phyloP scores from a whole-genome alignment of 2,888 invertebrate genomes.

The Erannis defoliaria region DNA sequence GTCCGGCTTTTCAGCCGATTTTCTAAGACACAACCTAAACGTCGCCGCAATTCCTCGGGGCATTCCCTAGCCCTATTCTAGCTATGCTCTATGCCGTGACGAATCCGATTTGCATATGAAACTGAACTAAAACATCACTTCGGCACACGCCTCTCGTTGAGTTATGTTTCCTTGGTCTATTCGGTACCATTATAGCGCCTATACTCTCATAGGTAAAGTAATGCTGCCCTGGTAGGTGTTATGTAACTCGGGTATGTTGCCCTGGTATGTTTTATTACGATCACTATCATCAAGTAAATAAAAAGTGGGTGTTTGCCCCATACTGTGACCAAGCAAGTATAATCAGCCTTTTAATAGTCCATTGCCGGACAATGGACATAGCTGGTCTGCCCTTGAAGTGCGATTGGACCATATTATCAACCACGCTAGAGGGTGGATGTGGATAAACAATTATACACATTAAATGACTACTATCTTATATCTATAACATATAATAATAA shows the following conservation, averaged over 20 bases:
- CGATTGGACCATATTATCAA: too few species aligned
- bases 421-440: too few species aligned
- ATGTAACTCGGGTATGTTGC: neutral
- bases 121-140: conserved; percentile 63
- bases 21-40: neutral
- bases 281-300: neutral
- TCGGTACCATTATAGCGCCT: conserved; percentile 43
- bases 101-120: conserved; percentile 71
- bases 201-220: conserved; percentile 31
- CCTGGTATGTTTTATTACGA: neutral
- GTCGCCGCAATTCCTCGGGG: neutral
- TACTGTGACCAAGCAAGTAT: too few species aligned
- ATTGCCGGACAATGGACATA: too few species aligned
- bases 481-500: too few species aligned
- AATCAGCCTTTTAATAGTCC: too few species aligned
- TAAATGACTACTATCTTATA: too few species aligned
- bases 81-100: conserved; percentile 57
- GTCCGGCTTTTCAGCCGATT: neutral
- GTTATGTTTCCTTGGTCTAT: conserved; percentile 56
- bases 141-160: conserved; percentile 55
- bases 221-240: conserved; percentile 27
- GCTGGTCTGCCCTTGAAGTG: too few species aligned
- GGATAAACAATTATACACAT: too few species aligned
- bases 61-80: conserved; percentile 23
- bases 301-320: too few species aligned